phyloP scores from a whole-genome alignment of 2,797 vertebrate genomes.

The Danionella dracula region DNA sequence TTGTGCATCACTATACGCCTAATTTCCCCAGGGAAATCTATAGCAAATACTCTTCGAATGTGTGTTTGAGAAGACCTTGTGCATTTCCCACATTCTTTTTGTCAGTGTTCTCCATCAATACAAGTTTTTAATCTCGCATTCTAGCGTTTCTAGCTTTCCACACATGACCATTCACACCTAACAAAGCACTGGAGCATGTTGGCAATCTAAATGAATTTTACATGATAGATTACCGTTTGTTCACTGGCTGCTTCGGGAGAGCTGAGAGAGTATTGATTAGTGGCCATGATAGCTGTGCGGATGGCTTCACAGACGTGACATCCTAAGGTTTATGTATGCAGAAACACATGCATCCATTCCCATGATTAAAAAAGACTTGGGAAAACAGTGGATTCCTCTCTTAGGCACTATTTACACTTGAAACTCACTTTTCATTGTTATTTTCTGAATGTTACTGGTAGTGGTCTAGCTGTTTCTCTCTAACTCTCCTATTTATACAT shows the following conservation, averaged over 20 bases:
- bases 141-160: background rate
- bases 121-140: conserved; percentile 20
- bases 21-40: conserved; percentile 62
- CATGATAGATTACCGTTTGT: conserved; percentile 30
- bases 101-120: conserved; percentile 40
- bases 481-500: too few species aligned
- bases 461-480: too few species aligned
- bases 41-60: conserved; percentile 41
- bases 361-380: background rate
- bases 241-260: background rate
- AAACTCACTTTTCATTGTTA: background rate
- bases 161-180: conserved; percentile 9
- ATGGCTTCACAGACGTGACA: conserved; percentile 1
- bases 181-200: background rate
- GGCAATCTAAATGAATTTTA: conserved; percentile 18
- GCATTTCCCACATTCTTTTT: background rate
- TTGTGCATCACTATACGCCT: conserved; percentile 58
- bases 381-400: background rate
- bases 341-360: background rate
- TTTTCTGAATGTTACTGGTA: background rate
- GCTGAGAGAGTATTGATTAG: conserved; percentile 13
- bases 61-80: conserved; percentile 7
- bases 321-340: background rate
- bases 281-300: background rate
- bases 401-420: background rate